These are phyloP conservation scores for Heliopora coerulea DNA, from an alignment of 92 coral and sea anemone species.

Conservation along the genomic window DNA sequence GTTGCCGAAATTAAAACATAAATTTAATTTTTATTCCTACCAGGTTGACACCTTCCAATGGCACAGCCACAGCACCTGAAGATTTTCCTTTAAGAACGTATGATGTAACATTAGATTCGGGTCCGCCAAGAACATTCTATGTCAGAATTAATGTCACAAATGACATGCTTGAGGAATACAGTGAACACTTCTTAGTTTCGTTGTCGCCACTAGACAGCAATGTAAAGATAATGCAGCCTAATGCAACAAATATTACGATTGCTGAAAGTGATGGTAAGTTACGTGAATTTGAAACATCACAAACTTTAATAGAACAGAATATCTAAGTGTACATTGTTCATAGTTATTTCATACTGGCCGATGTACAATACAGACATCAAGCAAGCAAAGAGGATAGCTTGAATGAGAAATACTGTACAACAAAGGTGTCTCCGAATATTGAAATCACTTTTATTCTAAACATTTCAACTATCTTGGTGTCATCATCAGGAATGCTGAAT, in stretches of 20 bases:
- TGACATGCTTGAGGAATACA: conserved; percentile 31
- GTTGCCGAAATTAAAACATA: too few relatives aligned
- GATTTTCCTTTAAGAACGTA: conserved; percentile 23
- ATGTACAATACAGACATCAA: too few relatives aligned
- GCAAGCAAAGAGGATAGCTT: too few relatives aligned
- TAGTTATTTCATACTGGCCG: too few relatives aligned
- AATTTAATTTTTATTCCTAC: background rate
- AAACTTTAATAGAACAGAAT: too few relatives aligned
- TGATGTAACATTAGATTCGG: conserved; percentile 14
- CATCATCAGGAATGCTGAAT: too few relatives aligned
- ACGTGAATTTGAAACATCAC: too few relatives aligned
- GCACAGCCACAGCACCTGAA: conserved; percentile 34
- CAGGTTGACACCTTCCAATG: conserved; percentile 32
- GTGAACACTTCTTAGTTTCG: conserved; percentile 20
- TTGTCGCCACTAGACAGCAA: background rate
- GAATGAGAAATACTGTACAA: too few relatives aligned
- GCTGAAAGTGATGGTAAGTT: conserved; percentile 40
- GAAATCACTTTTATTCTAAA: too few relatives aligned
- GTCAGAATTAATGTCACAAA: conserved; percentile 12
- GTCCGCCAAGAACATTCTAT: conserved; percentile 26
- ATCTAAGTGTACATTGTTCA: too few relatives aligned
- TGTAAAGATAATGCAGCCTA: background rate
- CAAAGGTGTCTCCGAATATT: too few relatives aligned
- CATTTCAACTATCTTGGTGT: too few relatives aligned
- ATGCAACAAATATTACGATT: conserved; percentile 18